phyloP scores from a whole-genome alignment of 2,888 invertebrate genomes.

The Chrysomela aeneicollis region DNA sequence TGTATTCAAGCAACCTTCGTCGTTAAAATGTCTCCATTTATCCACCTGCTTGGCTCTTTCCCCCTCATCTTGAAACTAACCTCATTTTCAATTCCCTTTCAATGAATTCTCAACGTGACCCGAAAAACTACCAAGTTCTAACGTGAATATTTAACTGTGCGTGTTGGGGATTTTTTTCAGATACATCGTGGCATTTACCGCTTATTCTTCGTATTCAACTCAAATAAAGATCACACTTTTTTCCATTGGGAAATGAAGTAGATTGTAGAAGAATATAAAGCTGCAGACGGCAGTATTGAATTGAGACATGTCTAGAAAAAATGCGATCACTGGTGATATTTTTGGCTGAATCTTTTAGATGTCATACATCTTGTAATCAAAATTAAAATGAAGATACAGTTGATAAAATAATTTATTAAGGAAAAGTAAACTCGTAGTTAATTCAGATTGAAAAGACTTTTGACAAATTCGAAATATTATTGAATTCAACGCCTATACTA shows the following conservation, averaged over 20 bases:
- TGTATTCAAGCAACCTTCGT: neutral
- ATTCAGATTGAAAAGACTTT: too few relatives aligned
- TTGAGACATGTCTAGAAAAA: neutral
- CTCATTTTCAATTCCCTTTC: slow-evolving; percentile 28
- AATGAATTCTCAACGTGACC: slow-evolving; percentile 21
- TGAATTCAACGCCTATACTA: too few relatives aligned
- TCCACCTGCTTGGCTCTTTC: neutral
- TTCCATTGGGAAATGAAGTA: slow-evolving; percentile 58
- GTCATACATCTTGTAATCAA: too few relatives aligned
- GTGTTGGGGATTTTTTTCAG: slow-evolving; percentile 45
- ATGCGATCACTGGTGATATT: too few relatives aligned
- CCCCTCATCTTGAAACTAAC: slow-evolving; percentile 23
- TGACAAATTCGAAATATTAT: too few relatives aligned
- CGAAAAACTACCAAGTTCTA: slow-evolving; percentile 32
- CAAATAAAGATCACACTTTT: slow-evolving; percentile 50
- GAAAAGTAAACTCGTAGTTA: too few relatives aligned
- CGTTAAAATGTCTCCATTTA: slow-evolving; percentile 1
- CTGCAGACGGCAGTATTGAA: neutral
- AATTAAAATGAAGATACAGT: too few relatives aligned
- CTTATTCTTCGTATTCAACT: slow-evolving; percentile 69
- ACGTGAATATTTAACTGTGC: slow-evolving; percentile 38
- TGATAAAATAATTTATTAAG: too few relatives aligned
- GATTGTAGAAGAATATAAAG: slow-evolving; percentile 47
- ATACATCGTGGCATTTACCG: slow-evolving; percentile 63
- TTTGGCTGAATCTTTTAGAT: too few relatives aligned